Percentiles rank a stretch among this genome's conserved stretches.
phyloP scores from a whole-genome alignment of 2,888 invertebrate species.

The Acanthosepion pharaonis region DNA sequence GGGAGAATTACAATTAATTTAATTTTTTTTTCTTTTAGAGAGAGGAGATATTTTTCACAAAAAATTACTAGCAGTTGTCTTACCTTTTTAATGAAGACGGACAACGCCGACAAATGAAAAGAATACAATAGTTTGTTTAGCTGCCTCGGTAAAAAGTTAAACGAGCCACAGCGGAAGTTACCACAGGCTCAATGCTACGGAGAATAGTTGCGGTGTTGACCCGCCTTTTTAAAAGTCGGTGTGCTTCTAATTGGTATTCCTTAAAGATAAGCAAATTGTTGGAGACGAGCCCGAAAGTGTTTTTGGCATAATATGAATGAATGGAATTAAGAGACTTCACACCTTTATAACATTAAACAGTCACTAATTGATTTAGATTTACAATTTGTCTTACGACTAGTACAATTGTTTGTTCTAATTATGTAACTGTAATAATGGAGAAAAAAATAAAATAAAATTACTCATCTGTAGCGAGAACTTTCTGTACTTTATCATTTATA shows the following conservation, averaged over 20 bases:
- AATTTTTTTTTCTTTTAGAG: not conserved
- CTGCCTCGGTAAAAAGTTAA: not conserved
- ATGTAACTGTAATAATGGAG: no score
- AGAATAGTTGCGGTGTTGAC: not conserved
- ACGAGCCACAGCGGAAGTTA: not conserved
- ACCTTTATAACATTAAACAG: no score
- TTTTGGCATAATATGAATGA: no score
- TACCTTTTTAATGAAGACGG: conserved; percentile 33
- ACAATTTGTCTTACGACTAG: no score
- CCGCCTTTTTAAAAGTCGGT: not conserved
- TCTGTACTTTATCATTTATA: no score
- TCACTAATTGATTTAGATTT: no score
- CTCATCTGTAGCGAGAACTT: no score
- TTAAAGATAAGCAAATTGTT: not conserved
- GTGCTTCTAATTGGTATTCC: not conserved
- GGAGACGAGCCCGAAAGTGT: no score
- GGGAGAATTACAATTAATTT: not conserved
- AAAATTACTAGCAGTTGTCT: not conserved
- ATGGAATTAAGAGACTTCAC: no score
- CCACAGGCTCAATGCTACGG: not conserved
- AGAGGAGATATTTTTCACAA: not conserved
- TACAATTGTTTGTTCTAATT: no score
- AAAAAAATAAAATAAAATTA: no score
- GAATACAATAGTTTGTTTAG: conserved; percentile 33
- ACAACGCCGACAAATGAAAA: not conserved